Conservation (phyloP, 2,888 invertebrate species). For the Microctonus aethiopoides region DNA sequence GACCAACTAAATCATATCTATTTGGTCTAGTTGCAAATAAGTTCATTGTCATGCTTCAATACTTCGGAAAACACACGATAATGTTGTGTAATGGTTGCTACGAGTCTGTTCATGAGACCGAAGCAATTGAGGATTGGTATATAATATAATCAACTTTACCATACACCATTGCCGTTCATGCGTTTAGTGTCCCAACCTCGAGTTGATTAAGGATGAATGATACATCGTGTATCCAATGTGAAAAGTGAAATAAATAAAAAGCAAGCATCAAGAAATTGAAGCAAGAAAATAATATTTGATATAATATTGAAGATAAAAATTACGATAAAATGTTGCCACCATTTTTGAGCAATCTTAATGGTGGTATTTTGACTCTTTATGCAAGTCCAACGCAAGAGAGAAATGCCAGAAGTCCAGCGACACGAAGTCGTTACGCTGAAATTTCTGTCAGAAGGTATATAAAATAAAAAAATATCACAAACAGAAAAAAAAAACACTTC, state of each 20-base stretch:
- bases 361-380: constrained; percentile 63
- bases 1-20: background rate
- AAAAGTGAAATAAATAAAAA: background rate
- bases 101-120: constrained; percentile 17
- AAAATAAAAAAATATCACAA: background rate
- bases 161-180: constrained; percentile 8
- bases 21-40: background rate
- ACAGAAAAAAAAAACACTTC: background rate
- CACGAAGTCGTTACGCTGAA: constrained; percentile 63
- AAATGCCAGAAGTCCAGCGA: constrained; percentile 50
- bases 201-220: constrained; percentile 2
- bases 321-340: constrained; percentile 59
- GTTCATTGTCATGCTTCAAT: constrained; percentile 26
- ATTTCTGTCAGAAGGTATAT: constrained; percentile 64
- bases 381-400: constrained; percentile 54
- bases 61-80: constrained; percentile 11
- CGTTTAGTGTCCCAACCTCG: background rate
- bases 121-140: constrained; percentile 13
- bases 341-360: constrained; percentile 64
- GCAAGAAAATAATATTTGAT: background rate
- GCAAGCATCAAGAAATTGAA: background rate
- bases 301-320: constrained; percentile 2
- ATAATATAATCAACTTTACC: constrained; percentile 21
- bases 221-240: constrained; percentile 9
- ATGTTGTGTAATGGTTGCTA: constrained; percentile 24